These are phyloP conservation scores for Branchellion lobata DNA, from an alignment of 2,888 invertebrate species.

Conservation along the genomic window DNA sequence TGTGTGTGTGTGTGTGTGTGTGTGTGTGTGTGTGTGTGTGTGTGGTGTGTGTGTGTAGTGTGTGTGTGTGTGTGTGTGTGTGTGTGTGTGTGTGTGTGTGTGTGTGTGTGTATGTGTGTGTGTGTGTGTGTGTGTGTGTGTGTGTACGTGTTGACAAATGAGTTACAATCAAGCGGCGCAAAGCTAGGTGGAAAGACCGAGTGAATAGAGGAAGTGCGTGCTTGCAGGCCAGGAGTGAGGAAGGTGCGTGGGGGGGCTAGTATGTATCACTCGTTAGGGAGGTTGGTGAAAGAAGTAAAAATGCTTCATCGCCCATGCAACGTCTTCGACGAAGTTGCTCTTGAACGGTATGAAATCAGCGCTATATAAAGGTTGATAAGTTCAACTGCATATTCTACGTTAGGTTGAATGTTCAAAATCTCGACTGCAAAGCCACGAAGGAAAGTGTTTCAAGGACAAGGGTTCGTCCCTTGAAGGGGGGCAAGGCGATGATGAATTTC, in stretches of 20 bases:
- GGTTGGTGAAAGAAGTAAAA: neutral
- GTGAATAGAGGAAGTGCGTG: no score
- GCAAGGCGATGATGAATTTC: no score
- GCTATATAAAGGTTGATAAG: no score
- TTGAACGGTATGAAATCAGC: no score
- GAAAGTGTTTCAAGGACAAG: no score
- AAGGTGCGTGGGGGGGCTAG: neutral
- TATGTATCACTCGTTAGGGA: neutral
- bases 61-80: slow-evolving; percentile 31
- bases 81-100: slow-evolving; percentile 30
- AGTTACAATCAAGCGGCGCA: neutral
- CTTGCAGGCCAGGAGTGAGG: no score
- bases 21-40: slow-evolving; percentile 30
- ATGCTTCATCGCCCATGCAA: no score
- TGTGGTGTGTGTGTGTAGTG: slow-evolving; percentile 38
- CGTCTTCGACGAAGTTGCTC: no score
- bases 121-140: slow-evolving; percentile 41
- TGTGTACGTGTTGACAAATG: neutral
- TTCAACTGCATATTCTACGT: no score
- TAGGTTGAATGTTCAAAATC: no score
- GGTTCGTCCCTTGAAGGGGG: no score
- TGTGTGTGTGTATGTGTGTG: slow-evolving; percentile 38
- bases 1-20: slow-evolving; percentile 35
- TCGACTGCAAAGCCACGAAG: no score
- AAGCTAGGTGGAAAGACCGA: neutral